phyloP scores from a whole-genome alignment of 2,888 invertebrate genomes.

The Gandaritis pyraliata region DNA sequence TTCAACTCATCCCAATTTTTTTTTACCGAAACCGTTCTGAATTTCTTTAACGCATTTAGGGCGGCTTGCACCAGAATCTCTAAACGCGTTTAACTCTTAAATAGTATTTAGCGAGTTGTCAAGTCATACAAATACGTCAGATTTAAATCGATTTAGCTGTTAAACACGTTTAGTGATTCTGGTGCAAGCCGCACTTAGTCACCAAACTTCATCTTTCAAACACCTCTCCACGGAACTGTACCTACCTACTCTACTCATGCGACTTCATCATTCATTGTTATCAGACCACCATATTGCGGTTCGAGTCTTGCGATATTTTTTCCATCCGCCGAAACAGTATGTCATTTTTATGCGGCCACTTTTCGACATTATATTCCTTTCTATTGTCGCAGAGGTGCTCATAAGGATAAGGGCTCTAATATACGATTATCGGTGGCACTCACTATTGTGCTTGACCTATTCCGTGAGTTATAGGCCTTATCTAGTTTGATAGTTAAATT shows the following conservation, averaged over 20 bases:
- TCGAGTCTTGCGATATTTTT: slow-evolving; percentile 51
- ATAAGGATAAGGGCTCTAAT: slow-evolving; percentile 82
- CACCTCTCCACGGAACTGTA: slow-evolving; percentile 1
- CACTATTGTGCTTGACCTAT: slow-evolving; percentile 83
- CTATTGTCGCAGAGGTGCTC: slow-evolving; percentile 82
- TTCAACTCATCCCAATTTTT: too few relatives aligned
- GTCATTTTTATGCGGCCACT: slow-evolving; percentile 84
- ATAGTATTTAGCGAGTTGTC: too few relatives aligned
- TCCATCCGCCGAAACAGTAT: slow-evolving; percentile 68
- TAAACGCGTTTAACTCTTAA: too few relatives aligned
- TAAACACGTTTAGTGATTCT: too few relatives aligned
- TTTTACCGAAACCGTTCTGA: too few relatives aligned
- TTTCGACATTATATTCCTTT: slow-evolving; percentile 83
- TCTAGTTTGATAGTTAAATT: slow-evolving; percentile 71
- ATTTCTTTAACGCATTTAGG: too few relatives aligned
- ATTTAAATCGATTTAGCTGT: too few relatives aligned
- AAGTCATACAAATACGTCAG: too few relatives aligned
- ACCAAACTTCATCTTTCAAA: not conserved
- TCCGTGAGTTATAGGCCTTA: slow-evolving; percentile 77
- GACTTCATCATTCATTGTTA: slow-evolving; percentile 44
- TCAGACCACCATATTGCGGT: slow-evolving; percentile 42
- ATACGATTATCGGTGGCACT: slow-evolving; percentile 83
- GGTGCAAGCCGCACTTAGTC: too few relatives aligned
- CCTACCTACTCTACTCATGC: slow-evolving; percentile 19
- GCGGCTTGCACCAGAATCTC: too few relatives aligned